Conservation (phyloP, 2,888 invertebrate genomes). For the Mesochorus sp. region DNA sequence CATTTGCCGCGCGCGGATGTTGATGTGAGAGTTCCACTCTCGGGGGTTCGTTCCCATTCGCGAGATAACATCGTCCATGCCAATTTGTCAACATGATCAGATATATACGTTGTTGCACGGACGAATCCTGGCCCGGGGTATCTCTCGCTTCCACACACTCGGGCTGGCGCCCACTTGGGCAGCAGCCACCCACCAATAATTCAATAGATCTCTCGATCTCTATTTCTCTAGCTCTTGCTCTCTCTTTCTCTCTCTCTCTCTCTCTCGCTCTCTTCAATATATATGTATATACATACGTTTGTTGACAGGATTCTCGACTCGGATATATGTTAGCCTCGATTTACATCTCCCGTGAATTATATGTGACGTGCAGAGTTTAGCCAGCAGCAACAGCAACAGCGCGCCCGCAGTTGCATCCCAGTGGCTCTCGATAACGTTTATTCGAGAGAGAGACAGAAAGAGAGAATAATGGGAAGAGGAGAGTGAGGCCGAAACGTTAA, state of each 20-base stretch:
- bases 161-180: conserved; percentile 15
- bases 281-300: conserved; percentile 32
- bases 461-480: neutral
- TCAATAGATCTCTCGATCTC: conserved; percentile 55
- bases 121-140: conserved; percentile 41
- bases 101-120: conserved; percentile 64
- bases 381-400: conserved; percentile 24
- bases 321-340: conserved; percentile 55
- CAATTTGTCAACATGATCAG: conserved; percentile 78
- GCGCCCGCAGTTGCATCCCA: conserved; percentile 21
- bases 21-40: conserved; percentile 39
- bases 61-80: conserved; percentile 62
- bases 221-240: neutral
- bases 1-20: neutral
- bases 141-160: conserved; percentile 56
- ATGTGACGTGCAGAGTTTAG: conserved; percentile 55
- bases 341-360: conserved; percentile 60
- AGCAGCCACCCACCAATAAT: conserved; percentile 54
- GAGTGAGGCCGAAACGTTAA: conserved; percentile 37
- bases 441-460: conserved; percentile 6
- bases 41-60: conserved; percentile 55
- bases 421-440: conserved; percentile 53
- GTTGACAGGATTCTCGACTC: conserved; percentile 61
- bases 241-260: neutral
- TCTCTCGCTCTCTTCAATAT: neutral